Base-by-base conservation (phyloP, 2,797 vertebrate species). In the Coregonus ussuriensis region DNA sequence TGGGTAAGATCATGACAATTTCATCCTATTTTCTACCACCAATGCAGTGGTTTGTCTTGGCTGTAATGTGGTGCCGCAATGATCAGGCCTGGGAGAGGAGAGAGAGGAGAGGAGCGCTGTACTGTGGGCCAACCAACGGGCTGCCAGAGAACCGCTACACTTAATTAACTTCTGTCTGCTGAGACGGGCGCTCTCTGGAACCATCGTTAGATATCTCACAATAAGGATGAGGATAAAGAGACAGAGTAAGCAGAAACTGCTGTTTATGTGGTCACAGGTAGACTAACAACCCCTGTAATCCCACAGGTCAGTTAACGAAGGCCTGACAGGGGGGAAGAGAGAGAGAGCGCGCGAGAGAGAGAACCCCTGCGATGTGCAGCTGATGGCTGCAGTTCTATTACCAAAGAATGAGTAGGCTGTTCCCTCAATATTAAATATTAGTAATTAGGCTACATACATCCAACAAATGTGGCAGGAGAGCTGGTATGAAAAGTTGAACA, bases 91-190 rank as follows among this genome's bases (percentile, higher is more conserved):
- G 29, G 54, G 75, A 79, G 41, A 63, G 59, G 41, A 77, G n/a
- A 59, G 54, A 15, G 65, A 3, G 63, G 63, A 11, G 29, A 66
- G 63, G 76, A 76, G 71, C n/a, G 77, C 31, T 16, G 75, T 67
- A 18, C 68, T 47, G 31, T 72, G 82, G 77, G 52, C 52, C 65
- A 6, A 63, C 81, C 71, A 82, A 71, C 47, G 21, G n/a, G 59
- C 72, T 83, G 87, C 84, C 83, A 83, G 83, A 53, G 79, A 84
- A 79, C 74, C 79, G 63, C 81, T 84, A 75, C 78, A 81, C 80
- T 85, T 86, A 84, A 87, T 86, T 86, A 88, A 86, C 81, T 78
- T 77, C 71, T 80, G 79, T 84, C 82, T 81, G 80, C 77, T 74
- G 83, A 84, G 83, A 74, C 71, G 79, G 79, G 54, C 68, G 81